Evolutionary conservation across 2,797 vertebrate genomes (phyloP), one percentile per base, ranked within the genome.

Genomic region (Xenopus petersii): DNA sequence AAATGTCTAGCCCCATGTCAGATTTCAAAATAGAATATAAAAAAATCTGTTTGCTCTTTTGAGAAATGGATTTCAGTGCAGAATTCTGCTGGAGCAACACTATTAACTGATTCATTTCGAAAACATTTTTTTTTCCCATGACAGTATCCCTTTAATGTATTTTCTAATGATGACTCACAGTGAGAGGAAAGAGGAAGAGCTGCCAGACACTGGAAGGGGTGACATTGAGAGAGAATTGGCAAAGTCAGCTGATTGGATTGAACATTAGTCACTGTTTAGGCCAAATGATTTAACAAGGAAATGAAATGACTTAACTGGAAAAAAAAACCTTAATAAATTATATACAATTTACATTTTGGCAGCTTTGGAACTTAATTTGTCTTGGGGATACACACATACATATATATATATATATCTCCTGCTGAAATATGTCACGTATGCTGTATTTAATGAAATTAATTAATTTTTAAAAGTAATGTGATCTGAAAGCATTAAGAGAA

Each of bases 211-310:
- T 51, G 12, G 13, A 63, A 68, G 48, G 69, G 65, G 73, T 69
- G 73, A 75, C 73, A 62, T 75, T 75, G 73, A 42, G 30, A 75
- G 15, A 56, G 62, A 55, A 54, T 42, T 63, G 63, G 59, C 73
- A 74, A 49, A 68, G 49, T 4, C 12, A 9, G 12, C 21, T n/a
- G 11, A 63, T 74, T 69, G 51, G 17, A 69, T 55, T 55, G 49
- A 75, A 63, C 48, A 60, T 54, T 26, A 46, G 55, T 42, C 33
- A 9, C 58, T 68, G 58, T 68, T 68, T 55, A 56, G 66, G 24
- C 30, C 17, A 51, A 75, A 48, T 59, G 54, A 68, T 75, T 66
- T 46, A 62, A 17, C 11, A 36, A 56, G 66, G 66, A 68, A 67
- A 75, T 75, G 62, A 64, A 63, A 75, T 58, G 51, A 55, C 48